Conservation (phyloP, 1,140 invertebrate genomes). For the Papilio dardanus region DNA sequence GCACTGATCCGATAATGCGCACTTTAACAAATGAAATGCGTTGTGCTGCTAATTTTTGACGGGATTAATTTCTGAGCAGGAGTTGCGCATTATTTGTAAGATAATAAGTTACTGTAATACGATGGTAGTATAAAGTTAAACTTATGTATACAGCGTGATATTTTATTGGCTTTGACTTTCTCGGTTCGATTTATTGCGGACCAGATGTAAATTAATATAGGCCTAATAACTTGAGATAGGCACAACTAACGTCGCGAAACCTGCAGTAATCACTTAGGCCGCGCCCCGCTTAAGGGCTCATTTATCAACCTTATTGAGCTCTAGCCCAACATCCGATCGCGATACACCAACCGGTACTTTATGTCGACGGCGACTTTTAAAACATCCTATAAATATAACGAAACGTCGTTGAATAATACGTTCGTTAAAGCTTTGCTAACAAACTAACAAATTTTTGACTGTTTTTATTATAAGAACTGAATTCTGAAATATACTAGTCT, state of each 20-base stretch:
- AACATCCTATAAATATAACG: slow-evolving; percentile 18
- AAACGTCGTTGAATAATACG: background rate
- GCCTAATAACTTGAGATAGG: slow-evolving; percentile 50
- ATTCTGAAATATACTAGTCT: too few relatives aligned
- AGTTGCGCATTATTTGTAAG: background rate
- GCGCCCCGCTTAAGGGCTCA: slow-evolving; percentile 59
- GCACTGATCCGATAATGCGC: background rate
- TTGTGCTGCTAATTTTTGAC: background rate
- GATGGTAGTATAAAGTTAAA: background rate
- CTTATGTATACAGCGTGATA: background rate
- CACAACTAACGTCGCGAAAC: slow-evolving; percentile 51
- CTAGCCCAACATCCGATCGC: slow-evolving; percentile 54
- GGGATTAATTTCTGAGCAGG: background rate
- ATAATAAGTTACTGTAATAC: slow-evolving; percentile 8
- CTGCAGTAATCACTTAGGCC: slow-evolving; percentile 80
- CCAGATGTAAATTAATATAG: slow-evolving; percentile 19
- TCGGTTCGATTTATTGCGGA: background rate
- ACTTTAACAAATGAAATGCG: background rate
- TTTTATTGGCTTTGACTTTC: slow-evolving; percentile 6
- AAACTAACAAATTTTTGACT: too few relatives aligned
- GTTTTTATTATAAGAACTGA: too few relatives aligned
- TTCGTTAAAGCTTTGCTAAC: background rate
- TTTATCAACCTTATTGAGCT: slow-evolving; percentile 68
- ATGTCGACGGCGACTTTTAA: slow-evolving; percentile 20
- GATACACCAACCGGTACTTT: slow-evolving; percentile 45